Conservation (phyloP, 2,797 vertebrate species). For the Onychomys torridus region DNA sequence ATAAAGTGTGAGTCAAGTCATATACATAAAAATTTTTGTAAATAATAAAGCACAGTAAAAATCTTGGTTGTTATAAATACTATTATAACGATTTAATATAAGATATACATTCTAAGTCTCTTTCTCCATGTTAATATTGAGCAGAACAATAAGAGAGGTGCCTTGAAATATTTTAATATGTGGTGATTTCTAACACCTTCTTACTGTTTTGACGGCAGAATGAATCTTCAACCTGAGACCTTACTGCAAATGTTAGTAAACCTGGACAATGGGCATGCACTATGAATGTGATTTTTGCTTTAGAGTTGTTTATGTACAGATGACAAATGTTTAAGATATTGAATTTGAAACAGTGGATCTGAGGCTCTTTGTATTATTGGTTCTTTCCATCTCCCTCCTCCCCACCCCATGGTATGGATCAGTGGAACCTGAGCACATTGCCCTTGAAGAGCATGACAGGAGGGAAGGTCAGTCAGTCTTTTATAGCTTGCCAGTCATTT, state of each 20-base stretch:
- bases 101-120: neutral
- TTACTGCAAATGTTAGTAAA: slow-evolving; percentile 20
- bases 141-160: neutral
- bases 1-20: slow-evolving; percentile 1
- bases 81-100: neutral
- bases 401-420: neutral
- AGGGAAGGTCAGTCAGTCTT: slow-evolving; percentile 59
- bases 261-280: neutral
- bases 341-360: slow-evolving; percentile 32
- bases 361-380: neutral
- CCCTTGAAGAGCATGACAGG: slow-evolving; percentile 53
- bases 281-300: neutral
- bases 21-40: neutral
- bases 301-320: neutral
- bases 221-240: neutral
- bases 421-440: slow-evolving; percentile 47
- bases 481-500: slow-evolving; percentile 60
- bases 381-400: neutral
- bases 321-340: slow-evolving; percentile 51
- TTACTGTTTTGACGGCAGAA: slow-evolving; percentile 30
- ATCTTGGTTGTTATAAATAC: neutral
- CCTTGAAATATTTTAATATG: neutral
- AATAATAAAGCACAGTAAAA: neutral
- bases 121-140: neutral
- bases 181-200: neutral